Conservation (phyloP, 1,140 invertebrate genomes). For the Apocrypta bakeri region DNA sequence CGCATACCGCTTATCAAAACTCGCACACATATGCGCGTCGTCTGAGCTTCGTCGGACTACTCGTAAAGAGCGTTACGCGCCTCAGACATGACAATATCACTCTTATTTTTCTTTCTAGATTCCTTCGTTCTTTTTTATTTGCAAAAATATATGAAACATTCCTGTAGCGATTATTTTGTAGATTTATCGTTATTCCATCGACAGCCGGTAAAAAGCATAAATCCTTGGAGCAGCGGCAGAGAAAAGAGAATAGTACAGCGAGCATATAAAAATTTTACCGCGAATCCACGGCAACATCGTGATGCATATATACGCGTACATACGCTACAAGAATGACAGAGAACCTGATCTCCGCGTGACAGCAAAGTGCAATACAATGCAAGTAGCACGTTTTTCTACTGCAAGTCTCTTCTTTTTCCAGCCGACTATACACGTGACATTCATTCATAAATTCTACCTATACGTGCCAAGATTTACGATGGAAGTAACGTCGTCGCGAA, state of each 20-base stretch:
- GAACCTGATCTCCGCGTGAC: constrained; percentile 3
- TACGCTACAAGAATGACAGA: neutral
- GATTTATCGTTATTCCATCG: constrained; percentile 28
- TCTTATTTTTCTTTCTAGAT: no score
- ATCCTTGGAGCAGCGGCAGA: no score
- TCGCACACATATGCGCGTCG: no score
- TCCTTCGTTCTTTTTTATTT: no score
- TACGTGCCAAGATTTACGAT: constrained; percentile 34
- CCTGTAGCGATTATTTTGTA: neutral
- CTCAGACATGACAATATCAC: no score
- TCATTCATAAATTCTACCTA: constrained; percentile 32
- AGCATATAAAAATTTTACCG: constrained; percentile 42
- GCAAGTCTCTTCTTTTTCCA: neutral
- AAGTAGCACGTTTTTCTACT: constrained; percentile 5
- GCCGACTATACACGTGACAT: constrained; percentile 24
- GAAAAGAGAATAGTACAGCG: neutral
- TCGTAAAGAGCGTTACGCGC: no score
- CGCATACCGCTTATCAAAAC: neutral
- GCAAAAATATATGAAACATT: no score
- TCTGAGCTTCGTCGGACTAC: no score
- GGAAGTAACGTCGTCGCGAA: neutral
- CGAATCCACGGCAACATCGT: neutral
- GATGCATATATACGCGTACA: neutral
- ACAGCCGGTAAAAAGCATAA: neutral
- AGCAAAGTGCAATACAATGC: neutral